A percentile compares a stretch with the other conserved stretches of the same genome.
Evolutionary conservation across 2,888 invertebrate species (phyloP).

Genomic region (Oligia latruncula): DNA sequence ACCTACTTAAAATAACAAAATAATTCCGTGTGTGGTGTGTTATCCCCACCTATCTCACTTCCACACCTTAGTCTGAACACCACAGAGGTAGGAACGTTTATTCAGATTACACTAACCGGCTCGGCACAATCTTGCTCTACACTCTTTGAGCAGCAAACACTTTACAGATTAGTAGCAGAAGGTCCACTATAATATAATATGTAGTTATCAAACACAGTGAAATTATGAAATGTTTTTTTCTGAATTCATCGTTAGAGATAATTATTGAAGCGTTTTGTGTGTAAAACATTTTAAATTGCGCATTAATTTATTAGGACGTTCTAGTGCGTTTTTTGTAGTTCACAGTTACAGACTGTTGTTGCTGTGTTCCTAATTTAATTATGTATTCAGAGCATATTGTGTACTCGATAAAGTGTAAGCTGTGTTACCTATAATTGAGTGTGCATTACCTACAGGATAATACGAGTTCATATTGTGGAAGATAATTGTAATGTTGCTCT

Average conservation of each 20-base stretch:
- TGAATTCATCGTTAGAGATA: not conserved
- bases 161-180: not conserved
- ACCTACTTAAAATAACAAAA: not conserved
- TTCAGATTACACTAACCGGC: constrained; percentile 35
- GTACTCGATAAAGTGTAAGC: not conserved
- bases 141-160: not conserved
- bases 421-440: not conserved
- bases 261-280: not conserved
- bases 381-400: not conserved
- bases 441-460: not conserved
- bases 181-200: not conserved
- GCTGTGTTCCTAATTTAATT: not conserved
- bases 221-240: not conserved
- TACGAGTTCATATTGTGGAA: not conserved
- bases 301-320: not conserved
- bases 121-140: constrained; percentile 7
- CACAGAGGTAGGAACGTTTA: constrained; percentile 8
- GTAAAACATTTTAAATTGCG: not conserved
- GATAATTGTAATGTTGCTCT: not conserved
- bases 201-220: not conserved
- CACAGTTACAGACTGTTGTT: not conserved
- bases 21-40: not conserved
- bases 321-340: not conserved
- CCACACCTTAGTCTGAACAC: not conserved
- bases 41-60: not conserved